phyloP scores from a whole-genome alignment of 2,113 vertebrate genomes.

The Cygnus atratus region DNA sequence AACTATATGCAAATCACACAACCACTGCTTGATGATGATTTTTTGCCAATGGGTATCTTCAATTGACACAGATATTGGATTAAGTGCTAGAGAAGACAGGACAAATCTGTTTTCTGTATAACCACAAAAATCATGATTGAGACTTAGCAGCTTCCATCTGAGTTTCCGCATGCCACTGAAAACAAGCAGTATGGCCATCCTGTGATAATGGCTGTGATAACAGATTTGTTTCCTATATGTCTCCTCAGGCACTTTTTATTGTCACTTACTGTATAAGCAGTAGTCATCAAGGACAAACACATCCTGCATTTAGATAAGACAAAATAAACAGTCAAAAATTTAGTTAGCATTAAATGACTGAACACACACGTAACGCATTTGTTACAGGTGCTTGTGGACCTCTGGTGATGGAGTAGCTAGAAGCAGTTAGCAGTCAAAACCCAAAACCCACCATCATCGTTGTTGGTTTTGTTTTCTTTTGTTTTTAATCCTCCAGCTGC shows the following conservation, averaged over 20 bases:
- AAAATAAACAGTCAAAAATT: neutral
- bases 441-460: neutral
- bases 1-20: neutral
- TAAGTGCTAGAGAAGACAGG: neutral
- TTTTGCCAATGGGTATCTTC: neutral
- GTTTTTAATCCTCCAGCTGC: neutral
- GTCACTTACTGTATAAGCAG: neutral
- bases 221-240: neutral
- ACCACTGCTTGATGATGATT: neutral
- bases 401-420: neutral
- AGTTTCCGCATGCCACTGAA: rapidly evolving
- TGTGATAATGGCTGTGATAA: neutral
- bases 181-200: neutral
- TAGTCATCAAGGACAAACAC: neutral
- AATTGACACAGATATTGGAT: neutral
- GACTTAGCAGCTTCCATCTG: neutral
- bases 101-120: neutral
- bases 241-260: neutral
- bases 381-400: neutral
- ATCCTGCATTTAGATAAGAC: neutral
- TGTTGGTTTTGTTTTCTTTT: neutral
- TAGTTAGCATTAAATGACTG: neutral
- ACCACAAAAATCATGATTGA: neutral
- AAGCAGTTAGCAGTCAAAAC: neutral
- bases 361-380: neutral